Conservation (phyloP, 2,113 vertebrate genomes). For the Hassar affinis region DNA sequence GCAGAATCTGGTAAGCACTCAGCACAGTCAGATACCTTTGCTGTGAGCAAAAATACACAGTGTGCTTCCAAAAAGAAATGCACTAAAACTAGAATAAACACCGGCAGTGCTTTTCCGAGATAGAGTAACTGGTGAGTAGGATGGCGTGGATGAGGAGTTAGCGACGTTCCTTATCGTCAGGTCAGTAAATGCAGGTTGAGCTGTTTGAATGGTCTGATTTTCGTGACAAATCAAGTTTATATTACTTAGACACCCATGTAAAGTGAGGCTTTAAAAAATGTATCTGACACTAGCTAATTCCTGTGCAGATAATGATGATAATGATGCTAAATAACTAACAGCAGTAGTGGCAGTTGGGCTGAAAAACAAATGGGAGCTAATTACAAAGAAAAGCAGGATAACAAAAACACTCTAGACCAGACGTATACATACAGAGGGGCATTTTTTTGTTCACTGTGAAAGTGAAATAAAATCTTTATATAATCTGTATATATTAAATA, state of each 20-base stretch:
- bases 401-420: too few relatives aligned
- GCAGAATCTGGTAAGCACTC: not conserved
- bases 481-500: too few relatives aligned
- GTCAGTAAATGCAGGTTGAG: not conserved
- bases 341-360: not conserved
- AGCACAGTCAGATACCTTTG: not conserved
- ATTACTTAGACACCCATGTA: not conserved
- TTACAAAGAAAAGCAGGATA: too few relatives aligned
- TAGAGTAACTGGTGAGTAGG: not conserved
- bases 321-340: not conserved
- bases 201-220: not conserved
- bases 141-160: not conserved
- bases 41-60: not conserved
- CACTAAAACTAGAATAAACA: not conserved
- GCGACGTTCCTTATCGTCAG: not conserved
- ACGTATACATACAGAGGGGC: not conserved
- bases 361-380: not conserved
- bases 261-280: not conserved
- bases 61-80: not conserved
- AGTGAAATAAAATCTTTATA: too few relatives aligned
- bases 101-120: not conserved
- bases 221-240: not conserved
- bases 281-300: not conserved
- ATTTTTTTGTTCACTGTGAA: too few relatives aligned
- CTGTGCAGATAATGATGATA: not conserved